Evolutionary conservation across 2,113 vertebrate genomes (phyloP).

Genomic region (Balaeniceps rex): DNA sequence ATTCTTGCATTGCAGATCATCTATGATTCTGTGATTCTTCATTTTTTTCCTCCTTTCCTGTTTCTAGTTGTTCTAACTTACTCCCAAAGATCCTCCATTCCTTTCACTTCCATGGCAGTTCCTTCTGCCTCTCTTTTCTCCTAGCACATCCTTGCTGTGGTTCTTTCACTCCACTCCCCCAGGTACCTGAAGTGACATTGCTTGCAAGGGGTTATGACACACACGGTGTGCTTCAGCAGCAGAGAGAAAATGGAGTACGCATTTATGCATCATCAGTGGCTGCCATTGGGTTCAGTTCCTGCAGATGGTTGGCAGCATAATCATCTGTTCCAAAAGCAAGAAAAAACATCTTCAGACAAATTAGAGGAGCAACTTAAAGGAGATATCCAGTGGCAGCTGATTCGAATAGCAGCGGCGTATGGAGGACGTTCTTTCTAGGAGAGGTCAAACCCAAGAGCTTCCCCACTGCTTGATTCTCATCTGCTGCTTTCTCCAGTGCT

Average conservation of each 20-base stretch:
- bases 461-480: not conserved
- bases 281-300: not conserved
- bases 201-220: not conserved
- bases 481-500: not conserved
- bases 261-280: not conserved
- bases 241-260: not conserved
- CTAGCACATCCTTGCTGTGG: not conserved
- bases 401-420: not conserved
- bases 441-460: not conserved
- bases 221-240: not conserved
- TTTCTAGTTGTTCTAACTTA: not conserved
- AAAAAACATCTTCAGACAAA: not conserved
- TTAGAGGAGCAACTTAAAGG: not conserved
- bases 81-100: not conserved
- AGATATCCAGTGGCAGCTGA: not conserved
- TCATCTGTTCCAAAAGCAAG: not conserved
- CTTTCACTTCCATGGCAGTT: not conserved
- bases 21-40: not conserved
- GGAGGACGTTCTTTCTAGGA: not conserved
- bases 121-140: not conserved
- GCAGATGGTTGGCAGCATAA: not conserved
- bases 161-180: not conserved
- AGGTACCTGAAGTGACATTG: not conserved
- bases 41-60: not conserved
- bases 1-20: not conserved